Evolutionary conservation across 2,113 vertebrate genomes (phyloP), one percentile per base, ranked within the genome.

Genomic region (Cynocephalus volans): DNA sequence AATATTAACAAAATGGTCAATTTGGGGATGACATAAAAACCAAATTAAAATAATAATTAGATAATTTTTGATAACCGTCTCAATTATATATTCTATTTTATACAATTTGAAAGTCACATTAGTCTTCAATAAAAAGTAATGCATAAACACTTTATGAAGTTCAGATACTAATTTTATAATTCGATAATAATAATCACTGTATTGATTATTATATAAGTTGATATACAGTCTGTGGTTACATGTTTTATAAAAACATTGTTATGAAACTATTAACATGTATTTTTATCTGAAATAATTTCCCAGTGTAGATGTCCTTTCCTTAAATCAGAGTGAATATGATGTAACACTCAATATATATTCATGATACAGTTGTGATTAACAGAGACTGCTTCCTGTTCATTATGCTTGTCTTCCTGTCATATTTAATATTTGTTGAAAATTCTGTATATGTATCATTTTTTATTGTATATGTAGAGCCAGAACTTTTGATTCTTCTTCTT

Each of bases 41-140:
- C 9, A 95, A 64, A 80, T 58, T 80, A 88, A 80, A 84, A 65
- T 64, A 84, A 65, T 64, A 69, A 75, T 85, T 80, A 86, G 83
- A 41, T 95, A 65, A 75, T 45, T 81, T 15, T 93, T 76, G 64
- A 50, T 64, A 94, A 70, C 3, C 0, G 7, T 94, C 69, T 48
- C 17, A 82, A 33, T 64, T 48, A 79, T 84, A 23, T 93, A 95
- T 56, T 65, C 60, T 8, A 9, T 76, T 10, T 60, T 50, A 67
- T 14, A 19, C 60, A 75, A 72, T 65, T 86, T 70, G 8, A 94
- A 92, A 96, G 56, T 7, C 21, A 48, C 79, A 50, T 48, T 75
- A 18, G 33, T 85, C n/a, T 77, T 8, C 13, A 41, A 36, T 77
- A 36, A 60, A 91, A 88, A 89, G 62, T 72, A 65, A 95, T 86